Percentiles rank a stretch among this genome's conserved stretches.
Evolutionary conservation across 1,140 invertebrate genomes (phyloP).

Genomic region (Apis dorsata): DNA sequence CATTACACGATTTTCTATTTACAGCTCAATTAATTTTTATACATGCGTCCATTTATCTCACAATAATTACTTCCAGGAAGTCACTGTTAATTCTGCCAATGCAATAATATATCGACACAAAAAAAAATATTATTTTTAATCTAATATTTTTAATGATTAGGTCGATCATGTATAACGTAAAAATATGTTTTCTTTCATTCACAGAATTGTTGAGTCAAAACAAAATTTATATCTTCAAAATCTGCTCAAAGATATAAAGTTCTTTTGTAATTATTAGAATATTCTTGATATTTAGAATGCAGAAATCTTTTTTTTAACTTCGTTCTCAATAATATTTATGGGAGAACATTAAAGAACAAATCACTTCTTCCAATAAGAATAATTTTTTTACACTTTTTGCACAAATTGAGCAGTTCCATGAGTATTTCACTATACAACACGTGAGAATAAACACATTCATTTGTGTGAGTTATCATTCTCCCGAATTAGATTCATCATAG

Average conservation of each 20-base stretch:
- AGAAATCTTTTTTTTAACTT: not conserved
- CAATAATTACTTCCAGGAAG: slow-evolving; percentile 9
- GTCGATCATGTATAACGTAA: slow-evolving; percentile 35
- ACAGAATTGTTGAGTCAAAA: slow-evolving; percentile 6
- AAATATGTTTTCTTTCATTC: slow-evolving; percentile 30
- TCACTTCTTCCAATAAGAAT: slow-evolving; percentile 20
- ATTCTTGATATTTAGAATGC: slow-evolving; percentile 18
- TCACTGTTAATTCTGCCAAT: slow-evolving; percentile 35
- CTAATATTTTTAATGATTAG: slow-evolving; percentile 19
- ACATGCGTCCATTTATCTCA: slow-evolving; percentile 26
- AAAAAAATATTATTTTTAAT: too few species aligned
- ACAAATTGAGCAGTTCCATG: slow-evolving; percentile 30
- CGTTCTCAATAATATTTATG: not conserved
- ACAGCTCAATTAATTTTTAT: slow-evolving; percentile 37
- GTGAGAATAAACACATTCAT: slow-evolving; percentile 21
- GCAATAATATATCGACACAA: slow-evolving; percentile 24
- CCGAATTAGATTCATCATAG: slow-evolving; percentile 82
- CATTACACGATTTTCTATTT: slow-evolving; percentile 18
- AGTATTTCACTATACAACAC: slow-evolving; percentile 48
- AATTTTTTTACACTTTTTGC: slow-evolving; percentile 39
- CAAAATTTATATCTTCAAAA: not conserved
- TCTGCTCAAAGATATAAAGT: slow-evolving; percentile 7
- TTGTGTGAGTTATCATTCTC: slow-evolving; percentile 72
- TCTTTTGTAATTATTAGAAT: not conserved
- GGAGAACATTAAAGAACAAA: slow-evolving; percentile 22